A percentile compares a stretch with the other conserved stretches of the same genome.
Conservation (phyloP, 2,888 invertebrate genomes). For the Drosophila testacea region DNA sequence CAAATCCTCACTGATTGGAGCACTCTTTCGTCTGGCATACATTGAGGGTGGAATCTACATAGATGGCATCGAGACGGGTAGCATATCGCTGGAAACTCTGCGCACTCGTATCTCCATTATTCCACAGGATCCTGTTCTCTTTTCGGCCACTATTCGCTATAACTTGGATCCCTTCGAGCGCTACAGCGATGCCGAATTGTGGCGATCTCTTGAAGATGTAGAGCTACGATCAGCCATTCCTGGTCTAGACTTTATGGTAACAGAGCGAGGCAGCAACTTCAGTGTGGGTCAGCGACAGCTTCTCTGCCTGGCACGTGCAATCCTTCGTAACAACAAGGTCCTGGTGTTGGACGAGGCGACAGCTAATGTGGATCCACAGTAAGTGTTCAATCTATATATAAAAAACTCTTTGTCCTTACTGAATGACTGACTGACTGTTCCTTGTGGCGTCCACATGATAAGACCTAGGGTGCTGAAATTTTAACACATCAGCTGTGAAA, state of each 20-base stretch:
- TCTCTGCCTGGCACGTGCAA: slow-evolving; percentile 89
- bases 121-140: slow-evolving; percentile 87
- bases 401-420: too few species aligned
- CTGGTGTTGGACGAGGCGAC: slow-evolving; percentile 90
- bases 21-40: slow-evolving; percentile 91
- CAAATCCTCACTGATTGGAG: slow-evolving; percentile 91
- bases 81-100: slow-evolving; percentile 86
- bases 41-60: slow-evolving; percentile 90
- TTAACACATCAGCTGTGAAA: too few species aligned
- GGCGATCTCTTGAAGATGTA: slow-evolving; percentile 83
- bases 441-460: too few species aligned
- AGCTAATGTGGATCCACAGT: slow-evolving; percentile 89
- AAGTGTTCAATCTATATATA: slow-evolving; percentile 46
- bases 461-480: too few species aligned
- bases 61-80: slow-evolving; percentile 88
- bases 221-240: slow-evolving; percentile 86
- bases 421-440: too few species aligned
- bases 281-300: slow-evolving; percentile 90
- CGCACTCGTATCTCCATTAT: slow-evolving; percentile 87
- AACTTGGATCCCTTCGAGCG: slow-evolving; percentile 88
- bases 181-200: slow-evolving; percentile 83
- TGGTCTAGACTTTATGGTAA: slow-evolving; percentile 86
- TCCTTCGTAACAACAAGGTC: slow-evolving; percentile 88
- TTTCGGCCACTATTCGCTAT: slow-evolving; percentile 87
- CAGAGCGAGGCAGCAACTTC: slow-evolving; percentile 87